Percentiles rank a stretch among this genome's conserved stretches.
phyloP scores from a whole-genome alignment of 2,888 invertebrate genomes.

The Sussaba pulchella region DNA sequence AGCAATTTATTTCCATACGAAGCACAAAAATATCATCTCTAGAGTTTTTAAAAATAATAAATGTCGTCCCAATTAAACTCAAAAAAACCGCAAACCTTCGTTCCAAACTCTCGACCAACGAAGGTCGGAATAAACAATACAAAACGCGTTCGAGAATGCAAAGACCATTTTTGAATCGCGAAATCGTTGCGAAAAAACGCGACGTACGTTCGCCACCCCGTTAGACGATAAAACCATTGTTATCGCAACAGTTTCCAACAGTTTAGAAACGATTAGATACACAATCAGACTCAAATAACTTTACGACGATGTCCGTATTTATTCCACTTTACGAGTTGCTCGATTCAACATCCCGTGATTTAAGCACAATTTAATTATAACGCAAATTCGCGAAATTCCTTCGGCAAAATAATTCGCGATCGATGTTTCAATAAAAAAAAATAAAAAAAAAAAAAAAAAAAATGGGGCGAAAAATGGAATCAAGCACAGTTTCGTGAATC shows the following conservation, averaged over 20 bases:
- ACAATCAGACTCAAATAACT: slow-evolving; percentile 70
- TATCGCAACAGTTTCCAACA: slow-evolving; percentile 46
- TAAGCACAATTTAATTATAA: no score
- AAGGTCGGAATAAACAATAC: neutral
- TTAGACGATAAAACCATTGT: slow-evolving; percentile 51
- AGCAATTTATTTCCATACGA: no score
- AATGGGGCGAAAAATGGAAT: no score
- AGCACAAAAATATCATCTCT: no score
- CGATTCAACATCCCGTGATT: neutral
- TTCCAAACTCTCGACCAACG: no score
- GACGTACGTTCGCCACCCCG: slow-evolving; percentile 17
- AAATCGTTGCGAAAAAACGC: slow-evolving; percentile 1
- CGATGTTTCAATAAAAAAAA: neutral
- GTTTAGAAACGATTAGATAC: slow-evolving; percentile 56
- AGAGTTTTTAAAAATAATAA: no score
- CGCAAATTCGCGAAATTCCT: neutral
- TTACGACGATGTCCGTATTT: slow-evolving; percentile 62
- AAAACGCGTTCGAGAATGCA: neutral
- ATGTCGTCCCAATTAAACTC: no score
- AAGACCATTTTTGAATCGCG: slow-evolving; percentile 1
- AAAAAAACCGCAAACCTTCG: no score
- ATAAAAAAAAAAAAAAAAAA: no score
- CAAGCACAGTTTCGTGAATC: no score
- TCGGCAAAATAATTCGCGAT: neutral
- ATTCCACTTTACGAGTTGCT: slow-evolving; percentile 31